These are phyloP conservation scores for Ictalurus punctatus DNA, from an alignment of 2,113 vertebrate species.

Conservation along the genomic window DNA sequence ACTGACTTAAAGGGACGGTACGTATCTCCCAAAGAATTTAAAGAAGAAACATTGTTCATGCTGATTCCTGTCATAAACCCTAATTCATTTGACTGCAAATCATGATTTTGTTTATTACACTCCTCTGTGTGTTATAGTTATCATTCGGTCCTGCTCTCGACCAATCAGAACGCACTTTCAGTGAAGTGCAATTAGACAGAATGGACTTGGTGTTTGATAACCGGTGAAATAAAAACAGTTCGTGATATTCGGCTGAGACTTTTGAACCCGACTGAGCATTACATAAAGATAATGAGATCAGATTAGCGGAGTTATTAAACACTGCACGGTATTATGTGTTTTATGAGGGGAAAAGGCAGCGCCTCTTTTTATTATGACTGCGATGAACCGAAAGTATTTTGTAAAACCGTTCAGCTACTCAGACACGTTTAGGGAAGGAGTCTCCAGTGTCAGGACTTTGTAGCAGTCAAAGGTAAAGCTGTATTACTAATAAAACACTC, in stretches of 20 bases:
- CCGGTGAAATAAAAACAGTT: neutral
- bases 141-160: neutral
- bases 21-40: neutral
- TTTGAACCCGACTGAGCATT: neutral
- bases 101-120: neutral
- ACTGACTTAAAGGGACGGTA: neutral
- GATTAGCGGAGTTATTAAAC: neutral
- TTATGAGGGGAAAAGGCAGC: neutral
- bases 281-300: slow-evolving; percentile 13
- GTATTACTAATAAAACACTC: neutral
- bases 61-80: neutral
- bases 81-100: neutral
- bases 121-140: neutral
- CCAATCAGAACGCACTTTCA: neutral
- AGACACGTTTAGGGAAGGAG: neutral
- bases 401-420: neutral
- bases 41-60: neutral
- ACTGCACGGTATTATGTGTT: neutral
- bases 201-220: neutral
- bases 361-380: neutral
- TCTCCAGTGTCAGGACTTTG: neutral
- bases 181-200: no score
- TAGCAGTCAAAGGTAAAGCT: neutral
- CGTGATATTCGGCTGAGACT: neutral
- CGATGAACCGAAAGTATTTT: neutral